Evolutionary conservation across 2,888 invertebrate species (phyloP).

Genomic region (Lithophane leautieri): DNA sequence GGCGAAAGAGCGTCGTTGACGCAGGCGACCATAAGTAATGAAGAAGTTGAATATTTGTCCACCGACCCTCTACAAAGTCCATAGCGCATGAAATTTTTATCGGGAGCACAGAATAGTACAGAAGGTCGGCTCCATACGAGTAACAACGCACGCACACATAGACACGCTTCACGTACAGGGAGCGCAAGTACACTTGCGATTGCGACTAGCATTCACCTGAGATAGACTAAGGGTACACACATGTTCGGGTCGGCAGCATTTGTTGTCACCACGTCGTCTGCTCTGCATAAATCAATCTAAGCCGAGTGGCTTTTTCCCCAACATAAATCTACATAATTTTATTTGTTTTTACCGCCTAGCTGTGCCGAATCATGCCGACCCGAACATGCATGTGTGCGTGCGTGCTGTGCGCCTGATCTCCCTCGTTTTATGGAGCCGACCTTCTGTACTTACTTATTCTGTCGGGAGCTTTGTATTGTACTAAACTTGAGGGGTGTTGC

Average conservation of each 20-base stretch:
- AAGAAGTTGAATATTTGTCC: constrained; percentile 80
- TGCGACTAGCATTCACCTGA: not conserved
- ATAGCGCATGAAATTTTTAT: constrained; percentile 81
- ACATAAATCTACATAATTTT: not conserved
- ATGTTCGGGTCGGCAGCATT: not conserved
- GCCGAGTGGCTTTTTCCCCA: not conserved
- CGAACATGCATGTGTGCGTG: not conserved
- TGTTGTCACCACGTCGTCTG: not conserved
- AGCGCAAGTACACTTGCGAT: not conserved
- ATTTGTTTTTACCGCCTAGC: not conserved
- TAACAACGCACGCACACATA: not conserved
- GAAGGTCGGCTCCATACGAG: not conserved
- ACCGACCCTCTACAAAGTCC: constrained; percentile 74
- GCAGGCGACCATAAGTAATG: constrained; percentile 79
- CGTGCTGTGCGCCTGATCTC: no score
- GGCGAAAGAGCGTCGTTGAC: constrained; percentile 67
- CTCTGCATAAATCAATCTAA: not conserved
- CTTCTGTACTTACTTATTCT: constrained; percentile 13
- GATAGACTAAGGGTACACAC: not conserved
- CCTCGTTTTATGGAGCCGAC: not conserved
- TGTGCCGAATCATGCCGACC: not conserved
- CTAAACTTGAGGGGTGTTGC: constrained; percentile 69
- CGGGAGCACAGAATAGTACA: constrained; percentile 53
- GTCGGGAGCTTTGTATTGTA: constrained; percentile 64
- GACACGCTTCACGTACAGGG: not conserved